Evolutionary conservation across 2,888 invertebrate genomes (phyloP), one percentile per base, ranked within the genome.

Genomic region (Drosophila prostipennis): DNA sequence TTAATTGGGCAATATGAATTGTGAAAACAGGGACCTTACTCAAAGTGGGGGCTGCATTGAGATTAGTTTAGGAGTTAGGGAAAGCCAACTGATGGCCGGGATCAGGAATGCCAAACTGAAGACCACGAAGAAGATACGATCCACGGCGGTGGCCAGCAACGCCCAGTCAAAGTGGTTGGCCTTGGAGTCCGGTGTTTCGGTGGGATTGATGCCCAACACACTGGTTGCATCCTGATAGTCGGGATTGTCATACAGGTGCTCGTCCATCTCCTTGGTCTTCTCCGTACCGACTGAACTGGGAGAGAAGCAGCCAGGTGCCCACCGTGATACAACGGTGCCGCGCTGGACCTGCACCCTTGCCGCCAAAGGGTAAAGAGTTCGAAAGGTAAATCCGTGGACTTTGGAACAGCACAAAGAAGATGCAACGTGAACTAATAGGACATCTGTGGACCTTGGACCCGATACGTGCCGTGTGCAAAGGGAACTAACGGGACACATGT

Each of bases 81-180:
- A 90, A 78, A 3, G 80, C 79, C 90, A 91, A 8, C 75, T 69
- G 46, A 90, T 78, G 55, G 87, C 88, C 59, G 91, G 59, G 26
- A 94, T 91, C 11, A 92, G 86, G 80, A 94, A 94, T 29, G 93
- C 86, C 34, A 94, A 78, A 48, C 93, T 92, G 80, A 94, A 95
- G 53, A 93, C 80, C 43, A 94, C 69, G 79, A 95, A 95, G 5
- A 93, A 92, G 51, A 94, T 87, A 54, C 95, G 93, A 90, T 95
- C 95, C 58, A 95, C 92, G 8, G 94, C 94, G 2, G 93, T 94
- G 32, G 94, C 95, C 48, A 95, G 84, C 13, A 94, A 89, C n/a
- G 94, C 90, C 95, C 95, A 95, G 83, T 95, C 95, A 37, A 93
- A 92, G 78, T 94, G 94, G 1, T 93, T 76, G 2, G 90, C 90